A percentile compares a stretch with the other conserved stretches of the same genome.
Evolutionary conservation across 1,140 invertebrate species (phyloP).

Genomic region (Globodera rostochiensis): DNA sequence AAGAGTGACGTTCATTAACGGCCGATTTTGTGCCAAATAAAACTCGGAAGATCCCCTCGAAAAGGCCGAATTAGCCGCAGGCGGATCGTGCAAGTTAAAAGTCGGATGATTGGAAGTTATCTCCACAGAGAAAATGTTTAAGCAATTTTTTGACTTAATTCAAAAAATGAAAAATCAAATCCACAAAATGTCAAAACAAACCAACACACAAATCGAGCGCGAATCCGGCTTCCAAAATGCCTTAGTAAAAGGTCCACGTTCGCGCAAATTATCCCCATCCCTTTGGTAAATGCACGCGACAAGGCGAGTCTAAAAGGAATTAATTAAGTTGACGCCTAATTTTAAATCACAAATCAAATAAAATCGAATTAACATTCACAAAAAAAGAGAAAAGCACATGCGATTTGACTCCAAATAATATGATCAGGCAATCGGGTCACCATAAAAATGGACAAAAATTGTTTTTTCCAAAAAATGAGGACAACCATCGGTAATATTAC

Average conservation of each 20-base stretch:
- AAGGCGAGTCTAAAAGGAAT: constrained; percentile 41
- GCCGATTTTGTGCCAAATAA: constrained; percentile 40
- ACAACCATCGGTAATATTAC: no score
- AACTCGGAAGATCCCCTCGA: constrained; percentile 41
- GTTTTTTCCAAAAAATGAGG: no score
- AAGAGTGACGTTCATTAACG: constrained; percentile 35
- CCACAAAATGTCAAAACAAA: constrained; percentile 12
- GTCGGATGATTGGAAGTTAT: constrained; percentile 37
- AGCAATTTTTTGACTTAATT: constrained; percentile 40
- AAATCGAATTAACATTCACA: no score
- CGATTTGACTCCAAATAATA: no score
- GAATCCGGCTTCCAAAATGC: constrained; percentile 55
- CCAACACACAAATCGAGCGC: constrained; percentile 46
- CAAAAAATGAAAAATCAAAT: not conserved
- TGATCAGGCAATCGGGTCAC: no score
- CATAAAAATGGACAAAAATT: no score
- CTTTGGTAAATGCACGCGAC: constrained; percentile 46
- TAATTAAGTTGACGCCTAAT: no score
- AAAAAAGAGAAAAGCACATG: no score
- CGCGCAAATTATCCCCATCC: constrained; percentile 41
- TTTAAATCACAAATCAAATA: no score
- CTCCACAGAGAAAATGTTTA: constrained; percentile 52
- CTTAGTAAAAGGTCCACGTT: constrained; percentile 38
- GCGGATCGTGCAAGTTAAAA: constrained; percentile 46
- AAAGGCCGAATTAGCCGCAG: constrained; percentile 6